A percentile compares a stretch with the other conserved stretches of the same genome.
Evolutionary conservation across 2,888 invertebrate genomes (phyloP).

Genomic region (Listrodromus nycthemerus): DNA sequence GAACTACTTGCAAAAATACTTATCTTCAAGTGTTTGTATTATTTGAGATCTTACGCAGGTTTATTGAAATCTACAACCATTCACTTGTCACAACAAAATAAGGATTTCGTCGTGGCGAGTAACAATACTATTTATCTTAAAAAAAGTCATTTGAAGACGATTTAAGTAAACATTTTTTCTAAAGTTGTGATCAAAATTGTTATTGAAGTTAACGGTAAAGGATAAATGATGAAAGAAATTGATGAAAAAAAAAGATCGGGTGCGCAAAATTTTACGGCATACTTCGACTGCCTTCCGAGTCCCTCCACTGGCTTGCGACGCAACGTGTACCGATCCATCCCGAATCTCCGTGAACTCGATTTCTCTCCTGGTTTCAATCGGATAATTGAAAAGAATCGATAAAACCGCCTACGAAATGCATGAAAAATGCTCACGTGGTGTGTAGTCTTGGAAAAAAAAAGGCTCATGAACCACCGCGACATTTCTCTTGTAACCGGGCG

Average conservation of each 20-base stretch:
- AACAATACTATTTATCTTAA: too few species aligned
- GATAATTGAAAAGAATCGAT: slow-evolving; percentile 54
- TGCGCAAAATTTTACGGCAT: slow-evolving; percentile 29
- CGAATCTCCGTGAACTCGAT: slow-evolving; percentile 53
- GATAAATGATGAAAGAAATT: too few species aligned
- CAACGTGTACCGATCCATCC: slow-evolving; percentile 28
- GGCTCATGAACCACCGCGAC: background rate
- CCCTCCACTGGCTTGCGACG: slow-evolving; percentile 32
- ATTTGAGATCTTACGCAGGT: too few species aligned
- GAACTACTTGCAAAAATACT: too few species aligned
- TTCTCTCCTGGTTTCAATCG: slow-evolving; percentile 29
- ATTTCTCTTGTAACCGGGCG: background rate
- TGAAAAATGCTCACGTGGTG: background rate
- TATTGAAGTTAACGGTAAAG: too few species aligned
- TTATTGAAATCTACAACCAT: too few species aligned
- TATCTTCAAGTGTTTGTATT: too few species aligned
- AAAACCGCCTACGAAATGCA: slow-evolving; percentile 32
- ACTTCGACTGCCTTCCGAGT: slow-evolving; percentile 8
- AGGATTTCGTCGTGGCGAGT: background rate
- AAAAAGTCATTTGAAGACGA: too few species aligned
- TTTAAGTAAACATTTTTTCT: too few species aligned
- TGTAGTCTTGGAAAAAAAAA: slow-evolving; percentile 15
- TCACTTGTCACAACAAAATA: background rate
- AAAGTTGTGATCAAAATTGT: too few species aligned
- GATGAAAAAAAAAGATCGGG: too few species aligned